Evolutionary conservation across 1,140 invertebrate genomes (phyloP).

Genomic region (Thaumatotibia leucotreta): DNA sequence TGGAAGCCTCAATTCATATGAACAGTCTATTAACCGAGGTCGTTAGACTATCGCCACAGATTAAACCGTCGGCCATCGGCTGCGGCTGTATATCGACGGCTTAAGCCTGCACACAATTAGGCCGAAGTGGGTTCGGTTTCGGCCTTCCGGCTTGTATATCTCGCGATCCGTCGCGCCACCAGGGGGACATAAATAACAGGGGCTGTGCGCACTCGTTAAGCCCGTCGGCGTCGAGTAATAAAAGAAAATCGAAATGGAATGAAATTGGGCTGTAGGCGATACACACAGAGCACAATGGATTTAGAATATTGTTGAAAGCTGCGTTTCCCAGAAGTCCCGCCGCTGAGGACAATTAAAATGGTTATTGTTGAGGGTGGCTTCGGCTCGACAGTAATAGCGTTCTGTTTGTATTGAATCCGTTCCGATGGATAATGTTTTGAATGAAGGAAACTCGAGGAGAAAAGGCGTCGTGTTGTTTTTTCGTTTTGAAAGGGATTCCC

Average conservation of each 20-base stretch:
- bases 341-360: slow-evolving; percentile 65
- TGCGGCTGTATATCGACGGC: slow-evolving; percentile 46
- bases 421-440: slow-evolving; percentile 57
- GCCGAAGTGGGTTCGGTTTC: slow-evolving; percentile 62
- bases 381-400: slow-evolving; percentile 42
- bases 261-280: slow-evolving; percentile 72
- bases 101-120: slow-evolving; percentile 67
- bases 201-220: slow-evolving; percentile 69
- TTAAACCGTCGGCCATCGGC: slow-evolving; percentile 38
- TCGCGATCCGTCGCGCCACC: slow-evolving; percentile 65
- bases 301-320: slow-evolving; percentile 63
- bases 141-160: slow-evolving; percentile 61
- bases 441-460: slow-evolving; percentile 52
- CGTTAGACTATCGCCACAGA: slow-evolving; percentile 31
- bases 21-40: not conserved
- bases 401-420: slow-evolving; percentile 54
- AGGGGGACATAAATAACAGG: slow-evolving; percentile 73
- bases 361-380: slow-evolving; percentile 56
- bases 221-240: slow-evolving; percentile 71
- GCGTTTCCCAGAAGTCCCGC: slow-evolving; percentile 46
- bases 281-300: slow-evolving; percentile 64
- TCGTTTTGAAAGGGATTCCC: slow-evolving; percentile 40
- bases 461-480: slow-evolving; percentile 51
- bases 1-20: not conserved
- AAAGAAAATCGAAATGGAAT: slow-evolving; percentile 76